A percentile compares a stretch with the other conserved stretches of the same genome.
Evolutionary conservation across 2,888 invertebrate genomes (phyloP).

Genomic region (Anaspis maculata): DNA sequence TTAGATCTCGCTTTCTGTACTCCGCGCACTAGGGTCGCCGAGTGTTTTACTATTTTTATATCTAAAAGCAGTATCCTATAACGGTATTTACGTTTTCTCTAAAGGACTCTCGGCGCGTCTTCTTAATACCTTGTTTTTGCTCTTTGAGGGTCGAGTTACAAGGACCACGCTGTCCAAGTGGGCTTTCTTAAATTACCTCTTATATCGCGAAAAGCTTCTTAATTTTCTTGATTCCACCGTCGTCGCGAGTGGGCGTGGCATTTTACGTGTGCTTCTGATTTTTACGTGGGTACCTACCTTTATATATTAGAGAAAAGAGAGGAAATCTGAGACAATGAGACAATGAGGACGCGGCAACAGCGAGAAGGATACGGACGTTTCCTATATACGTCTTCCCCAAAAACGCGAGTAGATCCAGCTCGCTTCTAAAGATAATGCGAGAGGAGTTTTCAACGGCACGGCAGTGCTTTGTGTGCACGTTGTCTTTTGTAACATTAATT

Average conservation of each 20-base stretch:
- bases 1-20: neutral
- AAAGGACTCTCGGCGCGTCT: slow-evolving; percentile 9
- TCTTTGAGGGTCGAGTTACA: no score
- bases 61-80: slow-evolving; percentile 2
- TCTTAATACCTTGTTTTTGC: slow-evolving; percentile 6
- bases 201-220: no score
- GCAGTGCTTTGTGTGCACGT: slow-evolving; percentile 16
- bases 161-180: no score
- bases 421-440: slow-evolving; percentile 20
- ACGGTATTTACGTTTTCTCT: slow-evolving; percentile 6
- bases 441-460: slow-evolving; percentile 20
- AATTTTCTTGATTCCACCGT: no score
- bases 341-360: slow-evolving; percentile 16
- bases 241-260: no score
- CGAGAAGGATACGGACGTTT: slow-evolving; percentile 12
- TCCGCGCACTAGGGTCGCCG: no score
- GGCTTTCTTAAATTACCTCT: no score
- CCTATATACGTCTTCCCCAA: slow-evolving; percentile 13
- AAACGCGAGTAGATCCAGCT: no score
- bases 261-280: no score
- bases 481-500: slow-evolving; percentile 17
- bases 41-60: slow-evolving; percentile 4
- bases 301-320: no score
- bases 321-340: slow-evolving; percentile 26
- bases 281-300: no score